Evolutionary conservation across 2,113 vertebrate species (phyloP).

Genomic region (Hypomesus transpacificus): DNA sequence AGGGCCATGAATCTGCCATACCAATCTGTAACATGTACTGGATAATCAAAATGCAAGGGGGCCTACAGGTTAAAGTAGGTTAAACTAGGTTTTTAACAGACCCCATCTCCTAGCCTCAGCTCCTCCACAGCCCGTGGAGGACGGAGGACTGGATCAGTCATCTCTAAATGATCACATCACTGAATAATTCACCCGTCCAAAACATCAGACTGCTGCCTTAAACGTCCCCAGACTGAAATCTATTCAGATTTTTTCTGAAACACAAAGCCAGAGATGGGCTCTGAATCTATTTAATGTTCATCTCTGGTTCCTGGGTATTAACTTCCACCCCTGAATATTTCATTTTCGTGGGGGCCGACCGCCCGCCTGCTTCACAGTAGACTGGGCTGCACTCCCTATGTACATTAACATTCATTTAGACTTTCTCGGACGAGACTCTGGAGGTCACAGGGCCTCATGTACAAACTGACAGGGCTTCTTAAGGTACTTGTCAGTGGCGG

Average conservation of each 20-base stretch:
- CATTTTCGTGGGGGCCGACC: constrained; percentile 14
- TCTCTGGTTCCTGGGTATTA: constrained; percentile 54
- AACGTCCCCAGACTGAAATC: constrained; percentile 48
- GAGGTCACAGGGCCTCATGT: constrained; percentile 59
- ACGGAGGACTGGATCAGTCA: constrained; percentile 37
- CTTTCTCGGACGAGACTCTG: constrained; percentile 37
- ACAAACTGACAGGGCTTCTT: constrained; percentile 67
- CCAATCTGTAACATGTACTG: not conserved
- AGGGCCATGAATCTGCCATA: not conserved
- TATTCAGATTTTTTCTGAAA: constrained; percentile 32
- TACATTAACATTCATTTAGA: constrained; percentile 65
- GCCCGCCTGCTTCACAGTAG: constrained; percentile 45
- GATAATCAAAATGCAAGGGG: too few relatives aligned
- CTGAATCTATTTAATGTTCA: constrained; percentile 35
- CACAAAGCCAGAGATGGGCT: constrained; percentile 11
- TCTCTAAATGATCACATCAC: constrained; percentile 39
- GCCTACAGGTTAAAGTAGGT: too few relatives aligned
- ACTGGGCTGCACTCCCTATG: constrained; percentile 45
- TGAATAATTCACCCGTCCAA: constrained; percentile 52
- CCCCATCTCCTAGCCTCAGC: too few relatives aligned
- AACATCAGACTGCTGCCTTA: constrained; percentile 29
- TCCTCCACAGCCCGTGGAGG: not conserved
- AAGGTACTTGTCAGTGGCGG: constrained; percentile 66
- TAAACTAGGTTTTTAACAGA: too few relatives aligned
- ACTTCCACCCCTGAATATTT: constrained; percentile 56